Conservation (phyloP, 2,888 invertebrate species). For the Drosophila paranaensis region DNA sequence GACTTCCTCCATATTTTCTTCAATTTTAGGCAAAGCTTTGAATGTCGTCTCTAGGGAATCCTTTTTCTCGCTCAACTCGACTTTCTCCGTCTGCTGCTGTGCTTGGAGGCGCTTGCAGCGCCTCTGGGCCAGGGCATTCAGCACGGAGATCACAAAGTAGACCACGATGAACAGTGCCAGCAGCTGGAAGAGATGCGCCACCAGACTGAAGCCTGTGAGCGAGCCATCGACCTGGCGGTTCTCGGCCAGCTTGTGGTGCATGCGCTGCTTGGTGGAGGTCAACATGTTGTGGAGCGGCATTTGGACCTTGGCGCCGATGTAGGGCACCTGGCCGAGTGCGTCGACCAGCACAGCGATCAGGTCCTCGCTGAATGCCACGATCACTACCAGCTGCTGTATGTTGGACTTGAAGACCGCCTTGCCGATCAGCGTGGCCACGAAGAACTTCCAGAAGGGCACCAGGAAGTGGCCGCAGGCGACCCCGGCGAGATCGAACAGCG, state of each 20-base stretch:
- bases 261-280: slow-evolving; percentile 92
- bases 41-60: not conserved
- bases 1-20: slow-evolving; percentile 2
- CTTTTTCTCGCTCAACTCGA: not conserved
- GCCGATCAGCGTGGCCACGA: slow-evolving; percentile 98
- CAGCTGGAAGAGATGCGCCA: slow-evolving; percentile 91
- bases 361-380: slow-evolving; percentile 97
- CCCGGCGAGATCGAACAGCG: slow-evolving; percentile 98
- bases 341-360: slow-evolving; percentile 91
- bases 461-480: slow-evolving; percentile 99
- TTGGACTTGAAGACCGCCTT: slow-evolving; percentile 99
- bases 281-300: slow-evolving; percentile 94
- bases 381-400: slow-evolving; percentile 97
- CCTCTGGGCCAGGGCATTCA: slow-evolving; percentile 98
- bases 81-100: slow-evolving; percentile 72
- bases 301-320: slow-evolving; percentile 92
- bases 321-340: slow-evolving; percentile 88
- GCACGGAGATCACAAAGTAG: slow-evolving; percentile 97
- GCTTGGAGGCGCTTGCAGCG: slow-evolving; percentile 88
- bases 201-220: slow-evolving; percentile 85
- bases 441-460: slow-evolving; percentile 99
- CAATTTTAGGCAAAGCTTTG: not conserved
- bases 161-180: slow-evolving; percentile 95
- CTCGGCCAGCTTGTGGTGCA: slow-evolving; percentile 86
- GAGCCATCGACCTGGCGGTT: slow-evolving; percentile 67